Base-by-base conservation (phyloP, 1,140 invertebrate species). In the Bicyclus anynana region DNA sequence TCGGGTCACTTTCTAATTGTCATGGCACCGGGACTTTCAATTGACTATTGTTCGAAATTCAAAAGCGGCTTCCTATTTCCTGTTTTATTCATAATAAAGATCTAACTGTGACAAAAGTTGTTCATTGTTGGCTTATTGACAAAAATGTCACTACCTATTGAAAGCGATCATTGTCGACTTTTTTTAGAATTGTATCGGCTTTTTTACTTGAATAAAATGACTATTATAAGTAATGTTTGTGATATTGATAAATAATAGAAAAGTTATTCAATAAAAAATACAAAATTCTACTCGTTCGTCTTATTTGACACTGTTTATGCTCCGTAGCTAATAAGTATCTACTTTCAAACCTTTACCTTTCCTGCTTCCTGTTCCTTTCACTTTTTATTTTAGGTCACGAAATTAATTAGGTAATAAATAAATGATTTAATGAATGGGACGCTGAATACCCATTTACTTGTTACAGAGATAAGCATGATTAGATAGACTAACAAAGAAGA, bases 191-290 rank as follows among this genome's bases (percentile, higher is more conserved):
- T 78, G 67, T 73, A 81, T 82, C 72, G 70, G 77, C 67, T 84
- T 82, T 84, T 84, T 84, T 85, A 84, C 66, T 83, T 83, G 76
- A 86, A 85, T 84, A 84, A n/a, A 74, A 74, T 76, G 69, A 67
- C 72, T 83, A 80, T 77, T 77, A 60, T 71, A 67, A 73, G 69
- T 77, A 72, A 73, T 72, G 59, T 83, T 78, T 84, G 81, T 84
- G 82, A 85, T 87, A 87, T 80, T 81, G 77, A 84, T 71, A 65
- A 78, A 75, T 73, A 74, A 73, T 74, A 83, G 69, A 81, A 78
- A 87, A 82, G 75, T 68, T 81, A 81, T 82, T 87, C 80, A 87
- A 84, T 82, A 85, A 87, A 84, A 85, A 87, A 82, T 78, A 81
- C 74, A 85, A 87, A 87, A 83, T 84, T 81, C 74, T 78, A 78